Evolutionary conservation across 2,888 invertebrate genomes (phyloP).

Genomic region (Cantharis rustica): DNA sequence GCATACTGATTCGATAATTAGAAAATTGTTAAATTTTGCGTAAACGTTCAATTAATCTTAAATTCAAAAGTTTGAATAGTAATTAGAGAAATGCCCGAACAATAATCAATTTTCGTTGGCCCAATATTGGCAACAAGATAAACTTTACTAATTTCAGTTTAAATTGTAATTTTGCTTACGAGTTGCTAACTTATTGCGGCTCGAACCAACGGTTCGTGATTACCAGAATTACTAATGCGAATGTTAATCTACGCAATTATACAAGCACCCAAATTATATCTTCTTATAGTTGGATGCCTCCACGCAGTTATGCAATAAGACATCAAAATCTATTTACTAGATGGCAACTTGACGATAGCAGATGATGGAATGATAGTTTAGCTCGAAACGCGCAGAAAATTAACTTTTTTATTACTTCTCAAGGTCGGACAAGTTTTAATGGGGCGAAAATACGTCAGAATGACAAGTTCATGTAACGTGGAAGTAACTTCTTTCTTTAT

Average conservation of each 20-base stretch:
- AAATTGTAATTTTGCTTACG: conserved; percentile 36
- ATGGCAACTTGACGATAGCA: not conserved
- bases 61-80: not conserved
- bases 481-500: not conserved
- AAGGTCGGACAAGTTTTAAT: not conserved
- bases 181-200: conserved; percentile 61
- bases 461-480: not conserved
- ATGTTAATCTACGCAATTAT: conserved; percentile 27
- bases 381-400: not conserved
- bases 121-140: conserved; percentile 12
- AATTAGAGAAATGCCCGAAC: not conserved
- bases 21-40: not conserved
- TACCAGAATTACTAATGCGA: conserved; percentile 55
- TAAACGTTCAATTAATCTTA: not conserved
- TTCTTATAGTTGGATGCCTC: conserved; percentile 12
- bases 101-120: conserved; percentile 2
- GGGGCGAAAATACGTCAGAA: not conserved
- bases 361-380: not conserved
- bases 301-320: conserved; percentile 5
- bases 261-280: conserved; percentile 10
- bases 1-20: conserved; percentile 6
- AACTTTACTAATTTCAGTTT: conserved; percentile 30
- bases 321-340: conserved; percentile 8
- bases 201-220: conserved; percentile 60
- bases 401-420: not conserved